phyloP scores from a whole-genome alignment of 2,888 invertebrate species.

The Blastobasis lacticolella region DNA sequence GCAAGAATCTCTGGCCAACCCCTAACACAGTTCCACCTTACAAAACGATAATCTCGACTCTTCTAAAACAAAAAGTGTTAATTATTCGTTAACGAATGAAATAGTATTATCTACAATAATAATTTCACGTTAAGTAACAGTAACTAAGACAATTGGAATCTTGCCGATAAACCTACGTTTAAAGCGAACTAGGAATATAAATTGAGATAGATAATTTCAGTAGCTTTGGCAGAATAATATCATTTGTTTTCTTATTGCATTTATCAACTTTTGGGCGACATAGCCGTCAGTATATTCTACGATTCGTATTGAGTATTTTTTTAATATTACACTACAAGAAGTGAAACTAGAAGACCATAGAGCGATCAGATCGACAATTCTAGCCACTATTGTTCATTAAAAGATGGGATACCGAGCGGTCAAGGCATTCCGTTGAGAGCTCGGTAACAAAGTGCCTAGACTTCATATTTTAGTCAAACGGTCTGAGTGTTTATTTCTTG shows the following conservation, averaged over 20 bases:
- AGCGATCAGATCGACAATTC: slow-evolving; percentile 16
- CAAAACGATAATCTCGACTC: slow-evolving; percentile 51
- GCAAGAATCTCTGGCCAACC: slow-evolving; percentile 38
- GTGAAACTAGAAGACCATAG: slow-evolving; percentile 22
- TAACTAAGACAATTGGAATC: slow-evolving; percentile 67
- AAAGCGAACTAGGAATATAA: slow-evolving; percentile 72
- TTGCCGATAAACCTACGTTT: slow-evolving; percentile 68
- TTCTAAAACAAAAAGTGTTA: slow-evolving; percentile 33
- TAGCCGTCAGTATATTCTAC: slow-evolving; percentile 13
- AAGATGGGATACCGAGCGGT: too few relatives aligned
- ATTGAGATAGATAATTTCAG: slow-evolving; percentile 71
- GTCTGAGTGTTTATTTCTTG: too few relatives aligned
- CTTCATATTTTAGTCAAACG: too few relatives aligned
- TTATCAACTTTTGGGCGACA: slow-evolving; percentile 20
- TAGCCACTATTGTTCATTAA: slow-evolving; percentile 22
- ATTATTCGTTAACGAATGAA: slow-evolving; percentile 36
- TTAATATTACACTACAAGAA: slow-evolving; percentile 28
- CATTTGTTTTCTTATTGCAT: slow-evolving; percentile 41
- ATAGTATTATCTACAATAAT: slow-evolving; percentile 47
- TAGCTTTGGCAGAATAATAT: slow-evolving; percentile 70
- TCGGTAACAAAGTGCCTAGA: too few relatives aligned
- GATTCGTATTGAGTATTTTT: slow-evolving; percentile 42
- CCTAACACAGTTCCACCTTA: slow-evolving; percentile 69
- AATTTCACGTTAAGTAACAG: slow-evolving; percentile 51
- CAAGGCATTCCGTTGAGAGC: too few relatives aligned